Evolutionary conservation across 2,113 vertebrate genomes (phyloP).

Genomic region (Lepus timidus): DNA sequence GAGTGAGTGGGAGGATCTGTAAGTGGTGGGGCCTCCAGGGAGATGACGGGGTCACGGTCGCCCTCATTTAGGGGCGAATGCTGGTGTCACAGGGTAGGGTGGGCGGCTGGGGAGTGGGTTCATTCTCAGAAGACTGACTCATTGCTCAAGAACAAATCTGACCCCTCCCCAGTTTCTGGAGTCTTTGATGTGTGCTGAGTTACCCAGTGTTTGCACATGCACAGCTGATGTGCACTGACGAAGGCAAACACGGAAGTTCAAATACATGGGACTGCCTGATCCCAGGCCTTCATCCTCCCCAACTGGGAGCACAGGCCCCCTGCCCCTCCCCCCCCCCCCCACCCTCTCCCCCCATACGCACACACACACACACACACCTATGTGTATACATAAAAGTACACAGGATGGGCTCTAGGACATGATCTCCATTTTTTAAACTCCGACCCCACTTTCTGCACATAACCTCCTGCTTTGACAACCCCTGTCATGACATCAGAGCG

Average conservation of each 20-base stretch:
- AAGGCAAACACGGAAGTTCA: neutral
- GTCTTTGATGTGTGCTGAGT: neutral
- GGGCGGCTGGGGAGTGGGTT: too few relatives aligned
- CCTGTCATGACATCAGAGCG: neutral
- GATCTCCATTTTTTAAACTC: neutral
- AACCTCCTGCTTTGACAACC: neutral
- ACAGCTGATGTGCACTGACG: too few relatives aligned
- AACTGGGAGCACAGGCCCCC: neutral
- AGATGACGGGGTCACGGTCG: neutral
- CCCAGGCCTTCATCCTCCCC: neutral
- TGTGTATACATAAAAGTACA: too few relatives aligned
- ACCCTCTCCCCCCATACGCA: too few relatives aligned
- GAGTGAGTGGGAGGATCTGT: fast-evolving
- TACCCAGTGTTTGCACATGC: neutral
- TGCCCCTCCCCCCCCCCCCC: too few relatives aligned
- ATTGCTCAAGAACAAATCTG: neutral
- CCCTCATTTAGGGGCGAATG: neutral
- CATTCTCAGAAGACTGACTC: neutral
- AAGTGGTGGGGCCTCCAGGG: neutral
- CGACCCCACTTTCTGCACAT: neutral
- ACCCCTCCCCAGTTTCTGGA: neutral
- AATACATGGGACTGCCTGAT: neutral
- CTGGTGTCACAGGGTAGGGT: neutral
- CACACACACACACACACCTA: too few relatives aligned
- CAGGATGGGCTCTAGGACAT: too few relatives aligned